Evolutionary conservation across 2,888 invertebrate species (phyloP).

Genomic region (Sphaerophoria taeniata): DNA sequence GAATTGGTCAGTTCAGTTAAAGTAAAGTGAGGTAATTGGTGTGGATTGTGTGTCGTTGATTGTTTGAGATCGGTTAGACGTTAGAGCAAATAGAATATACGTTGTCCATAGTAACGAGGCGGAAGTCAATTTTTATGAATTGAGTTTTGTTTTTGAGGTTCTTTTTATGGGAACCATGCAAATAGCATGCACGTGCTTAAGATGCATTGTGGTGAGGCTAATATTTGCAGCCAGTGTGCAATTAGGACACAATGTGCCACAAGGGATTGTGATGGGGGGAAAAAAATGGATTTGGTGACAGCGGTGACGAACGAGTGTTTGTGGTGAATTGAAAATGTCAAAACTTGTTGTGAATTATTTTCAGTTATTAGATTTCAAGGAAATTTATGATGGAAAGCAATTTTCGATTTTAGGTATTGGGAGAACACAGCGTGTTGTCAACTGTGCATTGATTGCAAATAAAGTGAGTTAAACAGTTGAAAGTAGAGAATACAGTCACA

Average conservation of each 20-base stretch:
- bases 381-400: too few relatives aligned
- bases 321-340: background rate
- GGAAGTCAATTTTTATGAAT: constrained; percentile 36
- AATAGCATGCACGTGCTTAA: background rate
- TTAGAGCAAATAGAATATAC: constrained; percentile 32
- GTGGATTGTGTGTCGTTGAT: constrained; percentile 52
- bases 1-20: constrained; percentile 44
- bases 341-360: background rate
- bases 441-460: too few relatives aligned
- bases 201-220: constrained; percentile 8
- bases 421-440: too few relatives aligned
- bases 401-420: too few relatives aligned
- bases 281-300: background rate
- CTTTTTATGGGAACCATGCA: background rate
- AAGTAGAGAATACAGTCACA: too few relatives aligned
- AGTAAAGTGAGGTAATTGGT: constrained; percentile 68
- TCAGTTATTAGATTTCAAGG: too few relatives aligned
- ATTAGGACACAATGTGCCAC: constrained; percentile 12
- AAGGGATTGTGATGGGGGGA: background rate
- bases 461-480: too few relatives aligned
- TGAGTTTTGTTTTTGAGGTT: constrained; percentile 16
- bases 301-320: background rate
- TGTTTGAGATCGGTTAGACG: constrained; percentile 55
- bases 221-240: constrained; percentile 6
- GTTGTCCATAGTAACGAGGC: constrained; percentile 33